Evolutionary conservation across 2,797 vertebrate species (phyloP).

Genomic region (Scolopax rusticola): DNA sequence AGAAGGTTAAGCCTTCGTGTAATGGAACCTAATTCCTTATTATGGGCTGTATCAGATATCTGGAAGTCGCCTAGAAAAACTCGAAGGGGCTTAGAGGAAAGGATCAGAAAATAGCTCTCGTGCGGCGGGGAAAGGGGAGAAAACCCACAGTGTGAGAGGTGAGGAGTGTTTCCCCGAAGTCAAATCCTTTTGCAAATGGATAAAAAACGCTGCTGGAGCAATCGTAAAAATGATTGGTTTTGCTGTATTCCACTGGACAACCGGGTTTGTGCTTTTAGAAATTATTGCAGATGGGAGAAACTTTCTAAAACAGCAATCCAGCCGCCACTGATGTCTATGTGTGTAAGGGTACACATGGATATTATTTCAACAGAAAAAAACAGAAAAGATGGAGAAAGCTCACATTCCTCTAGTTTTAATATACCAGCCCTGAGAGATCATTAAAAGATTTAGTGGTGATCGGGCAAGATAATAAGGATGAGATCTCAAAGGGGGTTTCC

Average conservation of each 20-base stretch:
- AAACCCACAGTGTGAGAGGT: neutral
- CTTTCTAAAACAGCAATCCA: neutral
- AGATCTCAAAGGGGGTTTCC: neutral
- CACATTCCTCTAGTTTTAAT: neutral
- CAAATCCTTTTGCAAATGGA: neutral
- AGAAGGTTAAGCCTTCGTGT: slow-evolving; percentile 90
- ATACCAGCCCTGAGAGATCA: neutral
- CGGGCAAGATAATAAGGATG: neutral
- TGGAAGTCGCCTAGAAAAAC: slow-evolving; percentile 76
- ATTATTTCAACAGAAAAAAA: neutral
- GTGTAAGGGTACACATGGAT: neutral
- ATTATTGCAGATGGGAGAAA: neutral
- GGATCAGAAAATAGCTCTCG: slow-evolving; percentile 32
- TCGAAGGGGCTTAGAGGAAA: slow-evolving; percentile 44
- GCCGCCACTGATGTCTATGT: neutral
- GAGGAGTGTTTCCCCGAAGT: neutral
- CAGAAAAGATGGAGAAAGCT: neutral
- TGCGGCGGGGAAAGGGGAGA: neutral
- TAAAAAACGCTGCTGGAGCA: neutral
- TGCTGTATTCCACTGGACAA: neutral
- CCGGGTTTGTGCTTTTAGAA: neutral
- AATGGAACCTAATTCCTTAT: slow-evolving; percentile 92
- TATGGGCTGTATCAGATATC: slow-evolving; percentile 89
- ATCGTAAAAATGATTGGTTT: neutral
- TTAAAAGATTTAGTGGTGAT: neutral